Conservation (phyloP, 2,797 vertebrate species). For the Australoheros facetus region DNA sequence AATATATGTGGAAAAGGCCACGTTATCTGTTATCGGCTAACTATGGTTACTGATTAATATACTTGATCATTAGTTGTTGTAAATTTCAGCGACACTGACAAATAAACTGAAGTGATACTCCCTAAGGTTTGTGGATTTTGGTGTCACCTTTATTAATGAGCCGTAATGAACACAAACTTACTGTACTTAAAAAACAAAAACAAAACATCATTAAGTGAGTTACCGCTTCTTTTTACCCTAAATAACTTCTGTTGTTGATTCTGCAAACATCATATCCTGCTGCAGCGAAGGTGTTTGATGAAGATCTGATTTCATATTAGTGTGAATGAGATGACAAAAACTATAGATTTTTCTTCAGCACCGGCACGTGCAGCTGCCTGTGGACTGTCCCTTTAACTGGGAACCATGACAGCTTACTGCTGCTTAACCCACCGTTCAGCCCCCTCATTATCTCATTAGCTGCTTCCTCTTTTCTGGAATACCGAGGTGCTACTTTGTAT, state of each 20-base stretch:
- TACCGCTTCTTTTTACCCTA: neutral
- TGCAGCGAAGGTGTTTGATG: neutral
- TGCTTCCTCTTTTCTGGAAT: constrained; percentile 42
- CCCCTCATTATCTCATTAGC: constrained; percentile 64
- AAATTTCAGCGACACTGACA: neutral
- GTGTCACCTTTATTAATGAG: constrained; percentile 1
- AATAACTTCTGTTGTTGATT: neutral
- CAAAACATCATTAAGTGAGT: neutral
- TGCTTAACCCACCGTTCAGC: constrained; percentile 44
- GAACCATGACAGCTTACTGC: constrained; percentile 54
- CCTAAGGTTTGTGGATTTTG: neutral
- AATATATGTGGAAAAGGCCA: neutral
- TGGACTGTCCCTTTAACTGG: constrained; percentile 48
- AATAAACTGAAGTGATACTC: neutral
- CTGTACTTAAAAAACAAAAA: neutral
- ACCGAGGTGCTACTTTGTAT: constrained; percentile 45
- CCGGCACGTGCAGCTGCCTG: neutral
- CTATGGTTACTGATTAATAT: neutral
- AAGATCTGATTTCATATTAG: neutral
- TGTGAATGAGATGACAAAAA: neutral
- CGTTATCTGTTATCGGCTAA: neutral
- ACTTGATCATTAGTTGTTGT: neutral
- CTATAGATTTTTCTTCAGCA: neutral
- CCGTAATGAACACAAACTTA: neutral
- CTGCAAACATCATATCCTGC: neutral